Evolutionary conservation across 2,888 invertebrate genomes (phyloP).

Genomic region (Ophion ellenae): DNA sequence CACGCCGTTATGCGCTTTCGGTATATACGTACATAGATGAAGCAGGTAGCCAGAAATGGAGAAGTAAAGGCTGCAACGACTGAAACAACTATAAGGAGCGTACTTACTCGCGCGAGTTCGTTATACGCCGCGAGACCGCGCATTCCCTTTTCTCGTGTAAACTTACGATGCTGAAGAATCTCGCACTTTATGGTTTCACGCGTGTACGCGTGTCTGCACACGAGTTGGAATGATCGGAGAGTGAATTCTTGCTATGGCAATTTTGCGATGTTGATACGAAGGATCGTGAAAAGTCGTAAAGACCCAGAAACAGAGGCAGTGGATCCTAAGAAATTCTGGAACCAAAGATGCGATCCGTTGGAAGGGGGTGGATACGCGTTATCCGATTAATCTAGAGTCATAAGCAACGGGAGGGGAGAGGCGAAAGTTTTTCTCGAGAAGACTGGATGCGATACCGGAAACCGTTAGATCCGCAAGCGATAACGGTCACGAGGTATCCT

Average conservation of each 20-base stretch:
- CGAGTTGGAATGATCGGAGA: not conserved
- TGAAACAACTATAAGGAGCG: slow-evolving; percentile 45
- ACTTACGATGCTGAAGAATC: slow-evolving; percentile 39
- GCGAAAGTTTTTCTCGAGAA: not conserved
- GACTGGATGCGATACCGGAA: slow-evolving; percentile 21
- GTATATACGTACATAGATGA: slow-evolving; percentile 4
- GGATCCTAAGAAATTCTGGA: slow-evolving; percentile 2
- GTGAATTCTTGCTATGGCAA: slow-evolving; percentile 27
- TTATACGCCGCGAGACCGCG: slow-evolving; percentile 29
- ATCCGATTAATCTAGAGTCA: slow-evolving; percentile 34
- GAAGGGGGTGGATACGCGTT: slow-evolving; percentile 5
- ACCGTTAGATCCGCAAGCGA: slow-evolving; percentile 4
- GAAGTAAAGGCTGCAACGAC: slow-evolving; percentile 34
- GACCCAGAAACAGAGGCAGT: slow-evolving; percentile 14
- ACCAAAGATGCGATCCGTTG: slow-evolving; percentile 4
- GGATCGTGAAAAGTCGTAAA: not conserved
- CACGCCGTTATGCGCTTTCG: not conserved
- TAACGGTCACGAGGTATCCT: slow-evolving; percentile 13
- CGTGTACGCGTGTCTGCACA: slow-evolving; percentile 1
- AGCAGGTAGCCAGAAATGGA: slow-evolving; percentile 20
- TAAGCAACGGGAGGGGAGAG: slow-evolving; percentile 24
- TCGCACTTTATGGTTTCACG: slow-evolving; percentile 4
- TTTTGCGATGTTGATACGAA: slow-evolving; percentile 43
- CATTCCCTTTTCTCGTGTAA: slow-evolving; percentile 11
- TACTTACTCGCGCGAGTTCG: slow-evolving; percentile 40